Base-by-base conservation (phyloP, 2,113 vertebrate species). In the Cebus imitator region DNA sequence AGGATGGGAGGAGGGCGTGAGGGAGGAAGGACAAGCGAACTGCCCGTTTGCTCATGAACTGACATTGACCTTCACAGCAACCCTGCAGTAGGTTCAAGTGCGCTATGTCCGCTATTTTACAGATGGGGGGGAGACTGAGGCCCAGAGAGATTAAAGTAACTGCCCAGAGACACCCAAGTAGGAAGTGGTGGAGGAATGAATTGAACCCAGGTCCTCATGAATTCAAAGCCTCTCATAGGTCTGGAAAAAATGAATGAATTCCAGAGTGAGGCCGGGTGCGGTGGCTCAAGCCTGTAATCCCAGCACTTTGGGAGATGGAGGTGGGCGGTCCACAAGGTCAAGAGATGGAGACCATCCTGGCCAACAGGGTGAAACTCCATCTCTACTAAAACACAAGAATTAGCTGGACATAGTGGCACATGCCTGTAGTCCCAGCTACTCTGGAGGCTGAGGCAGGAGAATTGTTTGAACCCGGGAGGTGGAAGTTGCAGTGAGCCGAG, bases 71-170 rank as follows among this genome's bases (percentile, higher is more conserved):
- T 35, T 89, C 52, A 23, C 43, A 21, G 61, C 5, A 16, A 16
- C 20, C 48, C 61, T 64, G 6, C 32, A 0, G 4, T 0, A 4
- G 32, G 12, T 32, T 27, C 20, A 37, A 27, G 32, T 5, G 20
- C 8, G 8, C 30, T 17, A 18, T 0, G 6, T 20, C 20, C 23
- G 30, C 43, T 78, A 32, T n/a, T 78, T 79, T 18, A 83, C 61
- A 72, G 78, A 81, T 64, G n/a, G n/a, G n/a, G n/a, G n/a, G 50
- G 43, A 91, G 48, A 86, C 64, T 32, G 73, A 96, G 91, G 35
- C 87, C 52, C 9, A 11, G 52, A 21, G n/a, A 73, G 23, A 30
- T 66, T 48, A 83, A 75, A 9, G 45, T 57, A 17, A 20, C 50
- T 40, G 23, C 25, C 58, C 76, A 52, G 76, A 82, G 70, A 30